A percentile compares a stretch with the other conserved stretches of the same genome.
These are phyloP conservation scores for Pecten maximus DNA, from an alignment of 2,888 invertebrate genomes.

Conservation along the genomic window DNA sequence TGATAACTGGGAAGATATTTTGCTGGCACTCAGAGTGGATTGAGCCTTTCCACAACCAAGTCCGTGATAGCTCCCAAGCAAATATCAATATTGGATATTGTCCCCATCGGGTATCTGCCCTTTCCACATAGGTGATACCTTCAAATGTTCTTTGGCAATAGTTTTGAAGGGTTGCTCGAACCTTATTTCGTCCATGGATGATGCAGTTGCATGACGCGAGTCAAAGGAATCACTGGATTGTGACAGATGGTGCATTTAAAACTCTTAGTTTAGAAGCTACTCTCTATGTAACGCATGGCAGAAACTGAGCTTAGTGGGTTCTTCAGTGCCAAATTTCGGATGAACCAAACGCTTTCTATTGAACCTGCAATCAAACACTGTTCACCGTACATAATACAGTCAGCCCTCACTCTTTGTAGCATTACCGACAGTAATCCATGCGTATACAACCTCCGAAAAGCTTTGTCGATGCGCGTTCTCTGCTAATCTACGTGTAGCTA, in stretches of 20 bases:
- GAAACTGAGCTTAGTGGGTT: conserved; percentile 33
- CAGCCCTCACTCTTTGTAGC: neutral
- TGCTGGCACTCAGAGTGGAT: no score
- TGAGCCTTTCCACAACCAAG: no score
- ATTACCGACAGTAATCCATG: conserved; percentile 57
- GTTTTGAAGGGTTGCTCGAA: no score
- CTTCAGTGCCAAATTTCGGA: conserved; percentile 46
- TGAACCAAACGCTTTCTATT: conserved; percentile 43
- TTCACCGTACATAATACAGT: neutral
- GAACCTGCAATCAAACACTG: neutral
- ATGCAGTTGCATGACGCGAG: neutral
- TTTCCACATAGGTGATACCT: no score
- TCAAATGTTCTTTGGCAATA: no score
- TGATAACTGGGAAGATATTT: no score
- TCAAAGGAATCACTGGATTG: conserved; percentile 7
- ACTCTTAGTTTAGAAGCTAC: conserved; percentile 40
- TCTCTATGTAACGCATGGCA: conserved; percentile 20
- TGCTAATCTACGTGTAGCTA: conserved; percentile 48
- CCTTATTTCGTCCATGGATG: no score
- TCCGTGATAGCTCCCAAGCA: no score
- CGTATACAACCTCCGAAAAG: conserved; percentile 52
- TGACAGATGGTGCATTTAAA: neutral
- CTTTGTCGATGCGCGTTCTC: conserved; percentile 56
- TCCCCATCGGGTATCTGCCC: no score
- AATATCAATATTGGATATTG: no score